These are phyloP conservation scores for Campylorhamphus procurvoides DNA, from an alignment of 2,113 vertebrate genomes.

Conservation along the genomic window DNA sequence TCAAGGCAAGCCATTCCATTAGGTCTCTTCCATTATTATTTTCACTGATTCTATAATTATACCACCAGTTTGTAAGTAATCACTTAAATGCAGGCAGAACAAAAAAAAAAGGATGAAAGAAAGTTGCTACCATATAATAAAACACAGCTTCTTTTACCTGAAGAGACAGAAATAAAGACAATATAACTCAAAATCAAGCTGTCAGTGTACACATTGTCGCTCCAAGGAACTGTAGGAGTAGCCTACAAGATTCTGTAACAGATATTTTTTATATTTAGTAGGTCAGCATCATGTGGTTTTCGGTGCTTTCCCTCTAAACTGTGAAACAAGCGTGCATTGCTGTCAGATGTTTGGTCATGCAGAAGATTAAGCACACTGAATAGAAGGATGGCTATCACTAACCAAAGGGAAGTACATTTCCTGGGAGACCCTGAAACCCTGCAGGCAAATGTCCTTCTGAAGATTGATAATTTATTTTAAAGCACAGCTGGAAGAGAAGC, in stretches of 20 bases:
- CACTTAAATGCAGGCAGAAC: neutral
- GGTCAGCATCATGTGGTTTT: neutral
- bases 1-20: neutral
- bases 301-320: neutral
- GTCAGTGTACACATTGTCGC: neutral
- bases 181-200: neutral
- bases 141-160: neutral
- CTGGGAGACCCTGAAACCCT: neutral
- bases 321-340: neutral
- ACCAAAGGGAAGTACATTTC: neutral
- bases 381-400: neutral
- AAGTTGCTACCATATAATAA: neutral
- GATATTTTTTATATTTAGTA: neutral
- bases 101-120: neutral
- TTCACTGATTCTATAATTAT: constrained; percentile 32
- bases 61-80: neutral
- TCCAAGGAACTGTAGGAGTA: neutral
- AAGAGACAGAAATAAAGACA: constrained; percentile 19
- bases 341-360: neutral
- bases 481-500: neutral
- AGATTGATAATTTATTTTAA: neutral
- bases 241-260: neutral
- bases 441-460: neutral
- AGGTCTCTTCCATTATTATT: neutral
- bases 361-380: neutral